Base-by-base conservation (phyloP, 1,140 invertebrate genomes). In the Trachelipus rathkii region DNA sequence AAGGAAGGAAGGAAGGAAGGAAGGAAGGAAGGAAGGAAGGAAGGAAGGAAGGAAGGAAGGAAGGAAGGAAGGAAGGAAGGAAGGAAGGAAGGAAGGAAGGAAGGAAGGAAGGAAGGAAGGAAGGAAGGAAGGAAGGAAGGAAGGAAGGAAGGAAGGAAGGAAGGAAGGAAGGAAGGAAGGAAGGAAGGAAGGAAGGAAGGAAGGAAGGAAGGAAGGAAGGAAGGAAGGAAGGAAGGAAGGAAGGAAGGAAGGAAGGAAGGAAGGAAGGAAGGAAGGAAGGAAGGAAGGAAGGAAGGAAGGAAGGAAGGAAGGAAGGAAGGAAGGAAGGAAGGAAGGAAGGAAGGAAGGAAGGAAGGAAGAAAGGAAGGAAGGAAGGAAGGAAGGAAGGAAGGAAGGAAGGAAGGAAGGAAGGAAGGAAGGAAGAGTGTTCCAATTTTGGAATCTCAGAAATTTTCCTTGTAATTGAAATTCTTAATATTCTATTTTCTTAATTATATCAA, bases 131-230 rank as follows among this genome's bases (percentile, higher is more conserved):
- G 70, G 0, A 6, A n/a, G 70, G 8, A 33, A n/a, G 9, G 7
- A 0, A 71, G 70, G 19, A 21, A 0, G 9, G 33, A 24, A n/a
- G 7, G 10, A 33, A 71, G 70, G 13, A 21, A 0, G 70, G 6
- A 8, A 45, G 33, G n/a, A 44, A 19, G 7, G 33, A 71, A 33
- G 70, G 44, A 24, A 71, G 10, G 53, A 60, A 60, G 53, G n/a
- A n/a, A 60, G 53, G 53, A 60, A 60, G 53, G n/a, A n/a, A 60
- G 53, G 53, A 60, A 60, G 53, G n/a, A 60, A 60, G 53, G 53
- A 60, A 60, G 53, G n/a, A 60, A 60, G 53, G 53, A 60, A 60
- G 53, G n/a, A 60, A 60, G 53, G 53, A 11, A 60, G 11, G 53
- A 60, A 60, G 53, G 53, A 60, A 60, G 53, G 53, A 60, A 60